Evolutionary conservation across 1,140 invertebrate species (phyloP).

Genomic region (Neodiprion pinetum): DNA sequence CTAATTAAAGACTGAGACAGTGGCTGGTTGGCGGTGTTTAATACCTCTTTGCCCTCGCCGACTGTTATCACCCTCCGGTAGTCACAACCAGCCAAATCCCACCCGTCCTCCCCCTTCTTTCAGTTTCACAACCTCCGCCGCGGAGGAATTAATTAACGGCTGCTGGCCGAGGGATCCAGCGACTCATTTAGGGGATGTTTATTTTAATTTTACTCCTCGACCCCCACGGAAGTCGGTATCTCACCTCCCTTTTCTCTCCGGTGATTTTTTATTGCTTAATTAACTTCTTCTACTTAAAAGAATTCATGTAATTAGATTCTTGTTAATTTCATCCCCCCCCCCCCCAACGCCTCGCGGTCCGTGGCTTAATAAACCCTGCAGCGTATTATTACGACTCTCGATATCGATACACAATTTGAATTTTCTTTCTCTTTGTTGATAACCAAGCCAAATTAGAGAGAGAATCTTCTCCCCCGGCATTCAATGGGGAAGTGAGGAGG

Average conservation of each 20-base stretch:
- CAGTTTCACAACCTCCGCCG: slow-evolving; percentile 46
- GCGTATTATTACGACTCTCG: too few relatives aligned
- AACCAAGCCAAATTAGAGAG: too few relatives aligned
- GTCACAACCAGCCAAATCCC: slow-evolving; percentile 18
- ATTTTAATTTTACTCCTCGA: slow-evolving; percentile 54
- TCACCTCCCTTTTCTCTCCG: slow-evolving; percentile 21
- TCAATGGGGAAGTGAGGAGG: too few relatives aligned
- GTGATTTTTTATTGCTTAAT: slow-evolving; percentile 60
- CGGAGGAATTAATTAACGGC: slow-evolving; percentile 56
- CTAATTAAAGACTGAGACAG: slow-evolving; percentile 61
- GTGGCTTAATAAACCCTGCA: too few relatives aligned
- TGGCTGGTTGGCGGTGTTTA: slow-evolving; percentile 53
- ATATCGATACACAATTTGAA: too few relatives aligned
- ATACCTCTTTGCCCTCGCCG: slow-evolving; percentile 36
- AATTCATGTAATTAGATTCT: slow-evolving; percentile 56
- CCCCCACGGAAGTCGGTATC: not conserved
- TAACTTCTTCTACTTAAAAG: slow-evolving; percentile 42
- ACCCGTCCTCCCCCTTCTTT: slow-evolving; percentile 34
- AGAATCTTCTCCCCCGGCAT: too few relatives aligned
- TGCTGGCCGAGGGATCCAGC: slow-evolving; percentile 40
- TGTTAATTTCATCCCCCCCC: slow-evolving; percentile 55
- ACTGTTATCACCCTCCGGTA: slow-evolving; percentile 31
- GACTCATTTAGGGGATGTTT: slow-evolving; percentile 60
- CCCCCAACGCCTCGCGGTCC: slow-evolving; percentile 36
- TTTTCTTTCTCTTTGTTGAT: not conserved